Conservation (phyloP, 2,797 vertebrate species). For the Halcyon chelicuti region DNA sequence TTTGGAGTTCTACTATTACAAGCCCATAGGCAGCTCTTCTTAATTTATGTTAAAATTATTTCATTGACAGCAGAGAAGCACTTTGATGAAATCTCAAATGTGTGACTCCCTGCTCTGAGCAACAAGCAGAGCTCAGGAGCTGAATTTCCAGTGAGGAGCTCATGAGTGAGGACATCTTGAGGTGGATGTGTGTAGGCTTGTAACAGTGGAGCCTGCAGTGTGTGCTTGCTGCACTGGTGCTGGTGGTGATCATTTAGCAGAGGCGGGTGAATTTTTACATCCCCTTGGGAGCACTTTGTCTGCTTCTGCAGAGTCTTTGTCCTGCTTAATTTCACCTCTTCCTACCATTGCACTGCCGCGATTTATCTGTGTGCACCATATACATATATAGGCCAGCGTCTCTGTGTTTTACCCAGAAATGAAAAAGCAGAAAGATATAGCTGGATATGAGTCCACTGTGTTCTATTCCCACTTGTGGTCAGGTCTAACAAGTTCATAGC, state of each 20-base stretch:
- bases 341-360: background rate
- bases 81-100: background rate
- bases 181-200: background rate
- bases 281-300: background rate
- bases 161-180: background rate
- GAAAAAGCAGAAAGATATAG: background rate
- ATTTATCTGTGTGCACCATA: background rate
- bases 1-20: background rate
- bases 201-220: background rate
- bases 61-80: background rate
- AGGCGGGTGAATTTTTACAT: background rate
- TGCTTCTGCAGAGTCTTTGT: background rate
- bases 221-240: background rate
- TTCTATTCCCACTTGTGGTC: background rate
- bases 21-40: constrained; percentile 13
- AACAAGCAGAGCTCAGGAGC: background rate
- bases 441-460: background rate
- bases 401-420: background rate
- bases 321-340: background rate
- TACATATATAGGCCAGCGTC: background rate
- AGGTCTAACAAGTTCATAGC: background rate
- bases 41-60: constrained; percentile 1
- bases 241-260: background rate
- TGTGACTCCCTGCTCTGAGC: background rate
- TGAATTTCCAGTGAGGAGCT: background rate